These are phyloP conservation scores for Hydropsyche tenuis DNA, from an alignment of 1,140 invertebrate genomes.

Conservation along the genomic window DNA sequence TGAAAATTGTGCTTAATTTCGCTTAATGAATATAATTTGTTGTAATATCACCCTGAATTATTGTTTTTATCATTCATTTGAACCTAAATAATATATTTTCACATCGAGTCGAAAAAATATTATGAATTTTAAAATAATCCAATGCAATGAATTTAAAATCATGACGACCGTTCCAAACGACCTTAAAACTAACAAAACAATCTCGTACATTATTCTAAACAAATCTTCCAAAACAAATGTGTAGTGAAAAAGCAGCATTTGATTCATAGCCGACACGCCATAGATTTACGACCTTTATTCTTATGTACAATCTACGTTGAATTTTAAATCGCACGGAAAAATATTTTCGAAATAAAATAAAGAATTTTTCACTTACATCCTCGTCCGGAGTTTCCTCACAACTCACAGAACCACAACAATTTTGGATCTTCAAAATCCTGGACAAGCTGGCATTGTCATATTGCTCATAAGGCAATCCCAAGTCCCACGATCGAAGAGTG, in stretches of 20 bases:
- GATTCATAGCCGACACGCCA: conserved; percentile 2
- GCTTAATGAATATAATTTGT: too few species aligned
- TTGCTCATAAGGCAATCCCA: neutral
- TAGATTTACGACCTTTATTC: conserved; percentile 5
- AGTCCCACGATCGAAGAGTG: conserved; percentile 8
- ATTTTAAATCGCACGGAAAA: neutral
- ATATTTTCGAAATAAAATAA: neutral
- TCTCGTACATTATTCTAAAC: neutral
- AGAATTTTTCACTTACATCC: neutral
- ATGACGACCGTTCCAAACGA: too few species aligned
- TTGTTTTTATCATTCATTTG: too few species aligned
- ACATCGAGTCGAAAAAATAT: too few species aligned
- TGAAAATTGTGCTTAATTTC: too few species aligned
- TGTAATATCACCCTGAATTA: too few species aligned
- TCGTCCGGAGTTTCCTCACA: neutral
- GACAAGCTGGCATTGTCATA: conserved; percentile 25
- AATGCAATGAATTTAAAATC: too few species aligned
- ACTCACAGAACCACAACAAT: neutral
- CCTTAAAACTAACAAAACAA: too few species aligned
- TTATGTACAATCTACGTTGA: neutral
- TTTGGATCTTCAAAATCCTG: neutral
- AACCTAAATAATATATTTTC: too few species aligned
- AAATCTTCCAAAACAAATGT: neutral
- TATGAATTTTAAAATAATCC: too few species aligned
- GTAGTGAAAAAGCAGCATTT: neutral